These are phyloP conservation scores for Chelonoidis abingdonii DNA, from an alignment of 2,113 vertebrate species.

Conservation along the genomic window DNA sequence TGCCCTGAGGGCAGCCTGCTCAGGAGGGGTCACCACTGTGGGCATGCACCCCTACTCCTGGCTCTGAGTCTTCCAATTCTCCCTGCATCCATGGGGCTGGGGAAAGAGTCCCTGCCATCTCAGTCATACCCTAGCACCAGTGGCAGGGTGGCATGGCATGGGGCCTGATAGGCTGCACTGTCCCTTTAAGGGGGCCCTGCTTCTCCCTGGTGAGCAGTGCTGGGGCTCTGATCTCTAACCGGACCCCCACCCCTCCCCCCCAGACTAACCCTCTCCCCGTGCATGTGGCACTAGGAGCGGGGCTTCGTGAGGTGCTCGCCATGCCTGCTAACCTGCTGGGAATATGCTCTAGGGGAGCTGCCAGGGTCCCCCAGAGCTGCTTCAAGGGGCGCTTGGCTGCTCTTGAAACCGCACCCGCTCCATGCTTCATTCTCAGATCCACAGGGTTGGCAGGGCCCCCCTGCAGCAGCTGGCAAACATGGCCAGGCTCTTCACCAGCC, in stretches of 20 bases:
- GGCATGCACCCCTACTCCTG: not conserved
- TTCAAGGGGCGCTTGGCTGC: not conserved
- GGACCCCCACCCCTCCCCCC: not conserved
- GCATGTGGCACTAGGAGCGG: constrained; percentile 60
- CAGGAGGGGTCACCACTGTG: not conserved
- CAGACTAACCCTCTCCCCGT: not conserved
- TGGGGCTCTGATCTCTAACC: not conserved
- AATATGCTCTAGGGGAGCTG: not conserved
- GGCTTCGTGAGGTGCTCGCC: not conserved
- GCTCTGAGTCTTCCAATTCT: not conserved
- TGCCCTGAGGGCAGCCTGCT: not conserved
- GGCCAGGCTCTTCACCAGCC: not conserved
- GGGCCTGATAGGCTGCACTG: constrained; percentile 11
- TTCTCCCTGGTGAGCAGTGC: not conserved
- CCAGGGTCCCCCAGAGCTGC: not conserved
- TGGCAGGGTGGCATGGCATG: not conserved
- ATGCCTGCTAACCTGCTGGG: not conserved
- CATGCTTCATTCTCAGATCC: not conserved
- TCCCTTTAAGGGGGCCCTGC: constrained; percentile 71
- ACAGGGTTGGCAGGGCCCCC: not conserved
- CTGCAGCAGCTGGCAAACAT: not conserved
- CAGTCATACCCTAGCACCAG: not conserved
- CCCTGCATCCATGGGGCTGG: too few relatives aligned
- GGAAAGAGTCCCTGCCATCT: not conserved
- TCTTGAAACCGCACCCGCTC: not conserved